These are phyloP conservation scores for Prionailurus bengalensis DNA, from an alignment of 2,113 vertebrate genomes.

Conservation along the genomic window DNA sequence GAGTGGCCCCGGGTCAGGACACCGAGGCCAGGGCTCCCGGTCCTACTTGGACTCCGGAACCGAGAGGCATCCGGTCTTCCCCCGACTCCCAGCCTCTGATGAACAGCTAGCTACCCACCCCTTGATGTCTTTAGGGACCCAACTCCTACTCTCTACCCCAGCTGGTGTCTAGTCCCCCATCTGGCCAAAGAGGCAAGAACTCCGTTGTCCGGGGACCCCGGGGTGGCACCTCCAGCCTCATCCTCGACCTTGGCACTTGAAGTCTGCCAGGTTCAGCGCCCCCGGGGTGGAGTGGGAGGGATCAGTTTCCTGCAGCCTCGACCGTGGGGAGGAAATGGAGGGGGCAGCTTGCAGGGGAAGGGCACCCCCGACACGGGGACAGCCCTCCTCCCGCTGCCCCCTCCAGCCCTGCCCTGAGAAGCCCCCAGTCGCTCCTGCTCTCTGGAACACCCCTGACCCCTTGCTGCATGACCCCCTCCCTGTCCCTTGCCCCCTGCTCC, in stretches of 20 bases:
- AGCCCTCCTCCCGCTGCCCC: background rate
- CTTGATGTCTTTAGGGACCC: background rate
- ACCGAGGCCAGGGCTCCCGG: rapidly evolving
- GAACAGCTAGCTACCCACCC: background rate
- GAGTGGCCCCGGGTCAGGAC: background rate
- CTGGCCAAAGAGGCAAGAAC: background rate
- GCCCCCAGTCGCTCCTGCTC: background rate
- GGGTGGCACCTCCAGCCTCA: background rate
- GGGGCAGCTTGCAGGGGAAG: background rate
- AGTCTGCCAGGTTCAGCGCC: background rate
- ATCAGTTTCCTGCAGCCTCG: background rate
- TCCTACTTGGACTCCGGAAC: background rate
- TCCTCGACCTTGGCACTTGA: background rate
- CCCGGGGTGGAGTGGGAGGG: background rate
- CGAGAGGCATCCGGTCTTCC: background rate
- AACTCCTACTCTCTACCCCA: background rate
- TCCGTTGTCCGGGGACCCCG: background rate
- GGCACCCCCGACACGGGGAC: rapidly evolving
- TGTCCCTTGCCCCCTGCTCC: background rate
- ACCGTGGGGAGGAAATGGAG: background rate
- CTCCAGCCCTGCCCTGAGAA: background rate
- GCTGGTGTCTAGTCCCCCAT: background rate
- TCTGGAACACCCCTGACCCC: background rate
- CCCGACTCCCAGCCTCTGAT: background rate
- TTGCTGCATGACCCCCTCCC: background rate